These are phyloP conservation scores for Meda fulgida DNA, from an alignment of 2,797 vertebrate species.

Conservation along the genomic window DNA sequence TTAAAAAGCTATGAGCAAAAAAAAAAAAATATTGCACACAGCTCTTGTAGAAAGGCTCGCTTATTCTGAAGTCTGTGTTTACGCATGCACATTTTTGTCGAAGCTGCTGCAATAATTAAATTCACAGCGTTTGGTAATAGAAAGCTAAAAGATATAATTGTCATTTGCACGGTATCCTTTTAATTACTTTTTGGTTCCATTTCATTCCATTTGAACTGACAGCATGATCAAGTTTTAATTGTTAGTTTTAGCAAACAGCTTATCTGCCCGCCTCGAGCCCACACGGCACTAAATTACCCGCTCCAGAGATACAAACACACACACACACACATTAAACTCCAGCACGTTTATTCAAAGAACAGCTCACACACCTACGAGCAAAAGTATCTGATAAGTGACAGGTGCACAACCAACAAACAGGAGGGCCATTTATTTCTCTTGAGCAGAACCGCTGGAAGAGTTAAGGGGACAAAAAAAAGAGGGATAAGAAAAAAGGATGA, in stretches of 20 bases:
- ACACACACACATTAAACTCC: constrained; percentile 38
- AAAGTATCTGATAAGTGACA: constrained; percentile 68
- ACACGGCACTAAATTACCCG: constrained; percentile 76
- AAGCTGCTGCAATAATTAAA: constrained; percentile 78
- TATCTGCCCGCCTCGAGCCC: constrained; percentile 78
- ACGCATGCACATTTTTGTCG: constrained; percentile 35
- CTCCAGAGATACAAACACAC: constrained; percentile 58
- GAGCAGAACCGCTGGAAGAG: constrained; percentile 63
- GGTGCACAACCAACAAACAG: constrained; percentile 72
- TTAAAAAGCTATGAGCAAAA: constrained; percentile 35
- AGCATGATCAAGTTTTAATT: constrained; percentile 84
- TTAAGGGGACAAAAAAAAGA: constrained; percentile 35
- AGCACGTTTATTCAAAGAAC: constrained; percentile 34
- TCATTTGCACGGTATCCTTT: constrained; percentile 78
- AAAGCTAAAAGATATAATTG: constrained; percentile 82
- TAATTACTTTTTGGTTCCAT: constrained; percentile 86
- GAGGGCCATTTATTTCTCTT: constrained; percentile 72
- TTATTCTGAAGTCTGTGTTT: constrained; percentile 43
- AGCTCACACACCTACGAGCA: constrained; percentile 54
- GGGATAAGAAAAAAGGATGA: constrained; percentile 33
- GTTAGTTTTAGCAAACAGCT: constrained; percentile 79
- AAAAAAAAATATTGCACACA: constrained; percentile 14
- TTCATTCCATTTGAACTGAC: constrained; percentile 84
- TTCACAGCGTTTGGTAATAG: constrained; percentile 74
- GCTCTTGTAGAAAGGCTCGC: not conserved